A percentile compares a stretch with the other conserved stretches of the same genome.
Conservation (phyloP, 1,140 invertebrate species). For the Coelopa frigida region DNA sequence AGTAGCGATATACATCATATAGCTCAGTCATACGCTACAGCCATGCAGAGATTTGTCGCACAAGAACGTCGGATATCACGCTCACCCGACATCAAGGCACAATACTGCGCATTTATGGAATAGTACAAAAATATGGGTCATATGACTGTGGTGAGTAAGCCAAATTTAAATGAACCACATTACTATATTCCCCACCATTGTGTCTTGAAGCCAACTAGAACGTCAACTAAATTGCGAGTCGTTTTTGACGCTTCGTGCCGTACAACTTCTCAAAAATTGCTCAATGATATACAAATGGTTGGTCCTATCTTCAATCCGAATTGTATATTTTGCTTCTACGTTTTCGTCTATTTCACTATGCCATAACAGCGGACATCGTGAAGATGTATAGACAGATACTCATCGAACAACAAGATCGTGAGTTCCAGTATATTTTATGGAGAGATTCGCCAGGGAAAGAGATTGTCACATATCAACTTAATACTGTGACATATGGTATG, state of each 20-base stretch:
- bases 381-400: slow-evolving; percentile 46
- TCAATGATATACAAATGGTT: slow-evolving; percentile 37
- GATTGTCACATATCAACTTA: slow-evolving; percentile 21
- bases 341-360: slow-evolving; percentile 37
- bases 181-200: slow-evolving; percentile 31
- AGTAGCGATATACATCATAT: no score
- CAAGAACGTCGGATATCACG: slow-evolving; percentile 19
- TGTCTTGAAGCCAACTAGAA: slow-evolving; percentile 20
- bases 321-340: slow-evolving; percentile 40
- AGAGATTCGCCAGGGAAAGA: slow-evolving; percentile 14
- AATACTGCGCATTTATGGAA: slow-evolving; percentile 27
- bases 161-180: neutral
- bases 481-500: slow-evolving; percentile 12
- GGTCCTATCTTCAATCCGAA: slow-evolving; percentile 43
- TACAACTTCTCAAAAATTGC: slow-evolving; percentile 21
- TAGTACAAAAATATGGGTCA: slow-evolving; percentile 25
- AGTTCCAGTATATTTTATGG: slow-evolving; percentile 46
- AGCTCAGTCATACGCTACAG: slow-evolving; percentile 13
- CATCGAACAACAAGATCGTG: slow-evolving; percentile 28
- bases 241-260: slow-evolving; percentile 25
- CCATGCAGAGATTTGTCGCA: slow-evolving; percentile 18
- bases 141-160: slow-evolving; percentile 17
- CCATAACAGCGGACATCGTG: slow-evolving; percentile 36
- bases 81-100: slow-evolving; percentile 13
- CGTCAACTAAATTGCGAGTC: slow-evolving; percentile 26